These are phyloP conservation scores for Salvelinus sp. DNA, from an alignment of 2,113 vertebrate species.

Conservation along the genomic window DNA sequence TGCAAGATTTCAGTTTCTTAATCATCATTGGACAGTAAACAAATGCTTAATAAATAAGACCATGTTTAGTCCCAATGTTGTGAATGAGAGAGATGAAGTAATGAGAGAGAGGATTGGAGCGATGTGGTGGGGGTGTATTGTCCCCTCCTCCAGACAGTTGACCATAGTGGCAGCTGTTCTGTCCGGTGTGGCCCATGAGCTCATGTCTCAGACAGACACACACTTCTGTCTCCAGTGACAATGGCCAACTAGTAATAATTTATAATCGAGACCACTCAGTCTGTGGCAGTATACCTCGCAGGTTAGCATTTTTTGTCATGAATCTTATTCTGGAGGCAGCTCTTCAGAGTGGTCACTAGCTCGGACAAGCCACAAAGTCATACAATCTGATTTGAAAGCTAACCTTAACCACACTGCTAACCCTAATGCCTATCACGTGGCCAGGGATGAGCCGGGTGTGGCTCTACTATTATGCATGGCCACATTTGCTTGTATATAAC, in stretches of 20 bases:
- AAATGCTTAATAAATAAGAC: too few relatives aligned
- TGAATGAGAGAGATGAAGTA: not conserved
- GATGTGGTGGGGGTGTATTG: not conserved
- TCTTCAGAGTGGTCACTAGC: too few relatives aligned
- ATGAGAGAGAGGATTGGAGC: not conserved
- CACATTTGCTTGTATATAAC: too few relatives aligned
- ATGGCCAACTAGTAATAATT: constrained; percentile 42
- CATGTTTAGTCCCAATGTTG: too few relatives aligned
- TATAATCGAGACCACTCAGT: constrained; percentile 4
- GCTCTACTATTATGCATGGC: too few relatives aligned
- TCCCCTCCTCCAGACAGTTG: not conserved
- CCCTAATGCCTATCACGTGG: not conserved
- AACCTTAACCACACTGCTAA: too few relatives aligned
- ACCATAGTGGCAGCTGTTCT: constrained; percentile 47
- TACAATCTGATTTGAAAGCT: too few relatives aligned
- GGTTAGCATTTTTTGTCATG: too few relatives aligned
- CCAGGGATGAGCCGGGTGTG: not conserved
- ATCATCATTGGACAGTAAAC: too few relatives aligned
- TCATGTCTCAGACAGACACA: constrained; percentile 46
- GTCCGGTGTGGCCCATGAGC: constrained; percentile 43
- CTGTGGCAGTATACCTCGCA: not conserved
- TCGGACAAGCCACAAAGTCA: too few relatives aligned
- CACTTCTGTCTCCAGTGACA: constrained; percentile 33
- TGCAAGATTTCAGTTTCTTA: too few relatives aligned
- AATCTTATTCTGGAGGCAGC: too few relatives aligned